Evolutionary conservation across 2,113 vertebrate genomes (phyloP).

Genomic region (Kryptolebias marmoratus): DNA sequence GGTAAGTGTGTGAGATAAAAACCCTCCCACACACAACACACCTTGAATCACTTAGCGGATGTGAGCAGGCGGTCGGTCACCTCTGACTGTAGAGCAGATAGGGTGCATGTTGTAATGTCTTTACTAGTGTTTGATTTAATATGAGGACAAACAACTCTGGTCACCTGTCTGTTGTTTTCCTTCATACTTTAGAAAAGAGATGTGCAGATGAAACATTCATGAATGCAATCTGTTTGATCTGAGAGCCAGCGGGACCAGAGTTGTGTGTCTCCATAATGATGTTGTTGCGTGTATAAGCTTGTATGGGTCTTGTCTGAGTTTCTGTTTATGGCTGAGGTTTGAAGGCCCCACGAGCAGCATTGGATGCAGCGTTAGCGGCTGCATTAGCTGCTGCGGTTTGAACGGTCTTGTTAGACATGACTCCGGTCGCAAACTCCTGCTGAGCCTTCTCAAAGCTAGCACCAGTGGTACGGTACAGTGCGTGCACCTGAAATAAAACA

Average conservation of each 20-base stretch:
- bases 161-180: conserved; percentile 1
- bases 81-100: conserved; percentile 52
- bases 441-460: conserved; percentile 99
- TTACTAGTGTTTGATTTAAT: conserved; percentile 16
- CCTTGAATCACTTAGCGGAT: conserved; percentile 36
- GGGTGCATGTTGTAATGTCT: conserved; percentile 21
- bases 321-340: conserved; percentile 77
- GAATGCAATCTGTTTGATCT: conserved; percentile 39
- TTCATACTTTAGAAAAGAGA: conserved; percentile 26
- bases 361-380: conserved; percentile 82
- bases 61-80: conserved; percentile 43
- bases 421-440: conserved; percentile 96
- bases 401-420: conserved; percentile 99
- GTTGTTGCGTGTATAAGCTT: conserved; percentile 2
- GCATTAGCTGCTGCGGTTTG: conserved; percentile 95
- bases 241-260: conserved; percentile 47
- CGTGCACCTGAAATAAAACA: conserved; percentile 86
- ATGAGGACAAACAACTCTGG: conserved; percentile 60
- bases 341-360: conserved; percentile 91
- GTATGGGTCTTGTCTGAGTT: conserved; percentile 11
- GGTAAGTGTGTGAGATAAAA: conserved; percentile 18
- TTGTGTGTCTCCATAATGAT: conserved; percentile 55
- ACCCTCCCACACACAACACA: conserved; percentile 31
- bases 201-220: conserved; percentile 40
- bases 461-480: conserved; percentile 94